Evolutionary conservation across 2,113 vertebrate genomes (phyloP), one percentile per base, ranked within the genome.

Genomic region (Haemorhous mexicanus): DNA sequence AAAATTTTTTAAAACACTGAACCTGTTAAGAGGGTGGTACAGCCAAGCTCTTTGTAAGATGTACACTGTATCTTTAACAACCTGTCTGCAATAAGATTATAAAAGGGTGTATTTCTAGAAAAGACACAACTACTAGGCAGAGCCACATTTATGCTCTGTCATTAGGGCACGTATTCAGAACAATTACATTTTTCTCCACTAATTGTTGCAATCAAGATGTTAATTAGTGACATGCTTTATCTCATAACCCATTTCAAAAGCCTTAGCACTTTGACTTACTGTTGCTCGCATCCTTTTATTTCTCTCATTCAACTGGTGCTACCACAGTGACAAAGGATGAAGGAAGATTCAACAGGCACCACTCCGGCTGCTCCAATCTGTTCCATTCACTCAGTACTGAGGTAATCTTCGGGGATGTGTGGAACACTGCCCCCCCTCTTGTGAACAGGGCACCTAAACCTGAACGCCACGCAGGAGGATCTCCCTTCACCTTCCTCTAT

Each of bases 201-300:
- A 95, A 95, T 16, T 90, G 84, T 76, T 91, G 64, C 67, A 61
- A 89, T 87, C 63, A 49, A 95, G 82, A 87, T 89, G 63, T 46
- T 95, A 94, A 95, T 96, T 97, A 94, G 82, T 53, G 76, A 81
- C 91, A 90, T 79, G 89, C 89, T 84, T 95, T 93, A 96, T 93
- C 70, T 91, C 66, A 6, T 28, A 97, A 85, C 52, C 62, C 89
- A 91, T 63, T 91, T 96, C 74, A 93, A 92, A 97, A 96, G 95
- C 95, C 89, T 89, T 89, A 97, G 89, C 94, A 85, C 94, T 96
- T 96, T 23, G 74, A 99, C 98, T 99, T 99, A 99, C 99, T 98
- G 98, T 98, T 97, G 98, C 98, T 98, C 98, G 98, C 98, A 99
- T 99, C 96, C 97, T 98, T 98, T 97, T 96, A 97, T 95, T 97